Conservation (phyloP, 2,797 vertebrate species). For the Sebastes wilsoni region DNA sequence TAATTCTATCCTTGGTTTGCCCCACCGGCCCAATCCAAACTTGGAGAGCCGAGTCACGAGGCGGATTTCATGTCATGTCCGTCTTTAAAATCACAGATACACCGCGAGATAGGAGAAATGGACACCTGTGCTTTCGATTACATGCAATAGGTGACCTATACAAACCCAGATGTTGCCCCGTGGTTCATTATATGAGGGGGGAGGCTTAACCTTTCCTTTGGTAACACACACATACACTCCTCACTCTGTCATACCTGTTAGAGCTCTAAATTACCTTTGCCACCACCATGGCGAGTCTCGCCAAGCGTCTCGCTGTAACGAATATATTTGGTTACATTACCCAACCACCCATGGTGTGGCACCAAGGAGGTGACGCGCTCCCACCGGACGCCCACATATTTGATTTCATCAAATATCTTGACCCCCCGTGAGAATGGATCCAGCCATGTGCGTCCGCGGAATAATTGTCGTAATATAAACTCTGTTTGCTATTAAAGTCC, state of each 20-base stretch:
- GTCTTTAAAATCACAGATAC: constrained; percentile 35
- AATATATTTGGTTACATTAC: constrained; percentile 82
- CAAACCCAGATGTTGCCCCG: constrained; percentile 40
- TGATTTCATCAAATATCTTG: constrained; percentile 50
- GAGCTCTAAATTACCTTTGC: constrained; percentile 82
- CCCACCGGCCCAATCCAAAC: constrained; percentile 34
- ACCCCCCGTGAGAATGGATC: constrained; percentile 23
- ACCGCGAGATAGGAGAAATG: constrained; percentile 11
- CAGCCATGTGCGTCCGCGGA: constrained; percentile 50
- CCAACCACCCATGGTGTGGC: constrained; percentile 56
- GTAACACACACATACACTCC: constrained; percentile 13
- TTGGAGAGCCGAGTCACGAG: constrained; percentile 19
- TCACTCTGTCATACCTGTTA: constrained; percentile 81
- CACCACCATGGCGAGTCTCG: constrained; percentile 61
- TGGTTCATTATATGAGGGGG: constrained; percentile 39
- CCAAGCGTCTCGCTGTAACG: constrained; percentile 67
- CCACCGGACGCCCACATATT: constrained; percentile 32
- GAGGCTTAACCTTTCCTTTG: constrained; percentile 60
- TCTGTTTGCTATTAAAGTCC: constrained; percentile 20
- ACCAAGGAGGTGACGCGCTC: constrained; percentile 27
- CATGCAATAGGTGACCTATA: constrained; percentile 52
- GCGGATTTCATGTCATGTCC: constrained; percentile 21
- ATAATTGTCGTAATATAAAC: constrained; percentile 45
- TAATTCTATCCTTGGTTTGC: constrained; percentile 61
- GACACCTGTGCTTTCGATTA: constrained; percentile 19